Evolutionary conservation across 2,113 vertebrate species (phyloP).

Genomic region (Regulus satrapa): DNA sequence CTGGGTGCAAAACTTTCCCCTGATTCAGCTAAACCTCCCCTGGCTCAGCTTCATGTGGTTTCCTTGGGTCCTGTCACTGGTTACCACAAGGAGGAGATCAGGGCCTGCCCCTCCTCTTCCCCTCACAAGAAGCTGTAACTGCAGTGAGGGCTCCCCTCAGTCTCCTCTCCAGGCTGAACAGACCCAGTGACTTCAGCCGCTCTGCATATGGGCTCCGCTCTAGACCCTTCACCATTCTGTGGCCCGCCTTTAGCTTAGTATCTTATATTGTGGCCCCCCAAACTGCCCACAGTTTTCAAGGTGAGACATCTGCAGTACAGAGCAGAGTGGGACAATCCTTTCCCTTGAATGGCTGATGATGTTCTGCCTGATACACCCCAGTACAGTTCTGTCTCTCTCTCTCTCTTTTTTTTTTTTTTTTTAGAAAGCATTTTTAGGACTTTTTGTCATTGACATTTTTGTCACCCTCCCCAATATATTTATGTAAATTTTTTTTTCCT

Average conservation of each 20-base stretch:
- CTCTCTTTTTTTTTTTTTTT: not conserved
- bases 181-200: not conserved
- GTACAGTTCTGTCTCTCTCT: not conserved
- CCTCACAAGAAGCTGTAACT: not conserved
- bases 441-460: not conserved
- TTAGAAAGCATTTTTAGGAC: not conserved
- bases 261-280: not conserved
- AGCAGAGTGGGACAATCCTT: not conserved
- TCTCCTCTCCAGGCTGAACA: not conserved
- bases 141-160: not conserved
- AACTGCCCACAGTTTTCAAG: not conserved
- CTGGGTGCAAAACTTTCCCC: not conserved
- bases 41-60: not conserved
- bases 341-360: not conserved
- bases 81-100: not conserved
- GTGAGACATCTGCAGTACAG: not conserved
- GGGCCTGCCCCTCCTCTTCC: not conserved
- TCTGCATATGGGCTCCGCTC: rapidly evolving
- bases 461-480: not conserved
- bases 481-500: not conserved
- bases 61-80: not conserved
- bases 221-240: not conserved
- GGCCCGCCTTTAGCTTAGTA: not conserved
- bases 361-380: not conserved
- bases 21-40: not conserved